A percentile compares a stretch with the other conserved stretches of the same genome.
Conservation (phyloP, 1,140 invertebrate genomes). For the Hycleus cichorii region DNA sequence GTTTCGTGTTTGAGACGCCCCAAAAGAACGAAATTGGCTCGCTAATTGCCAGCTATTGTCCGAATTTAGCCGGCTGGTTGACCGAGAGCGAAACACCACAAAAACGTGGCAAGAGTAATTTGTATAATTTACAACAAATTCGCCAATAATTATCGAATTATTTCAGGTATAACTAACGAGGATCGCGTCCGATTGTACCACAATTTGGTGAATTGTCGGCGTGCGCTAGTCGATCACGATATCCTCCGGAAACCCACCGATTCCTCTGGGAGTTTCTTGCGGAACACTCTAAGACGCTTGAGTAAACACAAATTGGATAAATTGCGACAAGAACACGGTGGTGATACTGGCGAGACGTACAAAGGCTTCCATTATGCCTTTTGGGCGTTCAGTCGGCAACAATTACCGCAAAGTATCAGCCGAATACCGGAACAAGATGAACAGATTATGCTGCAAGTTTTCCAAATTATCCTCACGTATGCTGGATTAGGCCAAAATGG, state of each 20-base stretch:
- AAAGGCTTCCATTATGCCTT: slow-evolving; percentile 79
- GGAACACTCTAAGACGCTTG: slow-evolving; percentile 78
- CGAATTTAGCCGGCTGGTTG: slow-evolving; percentile 75
- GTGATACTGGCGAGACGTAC: slow-evolving; percentile 72
- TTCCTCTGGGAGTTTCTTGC: slow-evolving; percentile 67
- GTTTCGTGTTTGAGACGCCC: slow-evolving; percentile 87
- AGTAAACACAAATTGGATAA: slow-evolving; percentile 85
- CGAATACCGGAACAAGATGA: slow-evolving; percentile 82
- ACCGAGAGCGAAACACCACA: slow-evolving; percentile 70
- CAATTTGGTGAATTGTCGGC: slow-evolving; percentile 69
- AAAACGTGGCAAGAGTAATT: slow-evolving; percentile 40
- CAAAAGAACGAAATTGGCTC: slow-evolving; percentile 89
- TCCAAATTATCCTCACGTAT: slow-evolving; percentile 68
- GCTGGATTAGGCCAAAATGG: slow-evolving; percentile 75
- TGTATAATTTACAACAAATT: slow-evolving; percentile 33
- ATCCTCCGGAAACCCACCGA: slow-evolving; percentile 76
- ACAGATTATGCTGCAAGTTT: slow-evolving; percentile 72
- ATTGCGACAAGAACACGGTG: slow-evolving; percentile 69
- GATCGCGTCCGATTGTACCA: slow-evolving; percentile 74
- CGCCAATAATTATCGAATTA: not conserved
- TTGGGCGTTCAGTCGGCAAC: slow-evolving; percentile 83
- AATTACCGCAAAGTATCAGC: slow-evolving; percentile 72
- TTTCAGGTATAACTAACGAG: slow-evolving; percentile 65
- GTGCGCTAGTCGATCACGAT: slow-evolving; percentile 75
- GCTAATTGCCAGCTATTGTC: slow-evolving; percentile 86